phyloP scores from a whole-genome alignment of 2,888 invertebrate species.

The Tubiluchus corallicola region DNA sequence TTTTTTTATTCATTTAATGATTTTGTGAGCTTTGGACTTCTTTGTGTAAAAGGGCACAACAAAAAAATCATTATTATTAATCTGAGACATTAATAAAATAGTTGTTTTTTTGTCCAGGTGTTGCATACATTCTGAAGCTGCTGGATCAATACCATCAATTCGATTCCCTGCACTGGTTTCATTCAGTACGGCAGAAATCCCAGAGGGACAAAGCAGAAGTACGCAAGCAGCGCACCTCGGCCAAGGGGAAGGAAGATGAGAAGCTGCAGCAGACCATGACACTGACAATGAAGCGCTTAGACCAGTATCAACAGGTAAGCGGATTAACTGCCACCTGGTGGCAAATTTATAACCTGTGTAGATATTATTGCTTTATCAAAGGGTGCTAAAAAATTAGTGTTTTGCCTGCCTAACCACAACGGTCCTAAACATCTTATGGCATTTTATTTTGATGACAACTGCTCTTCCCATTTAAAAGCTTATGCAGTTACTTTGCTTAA shows the following conservation, averaged over 20 bases:
- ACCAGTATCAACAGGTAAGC: constrained; percentile 41
- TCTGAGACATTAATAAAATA: no score
- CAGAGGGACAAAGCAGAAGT: constrained; percentile 36
- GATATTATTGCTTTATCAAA: no score
- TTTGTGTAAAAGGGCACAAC: no score
- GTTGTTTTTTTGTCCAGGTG: constrained; percentile 29
- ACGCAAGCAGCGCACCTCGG: constrained; percentile 26
- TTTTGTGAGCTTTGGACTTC: no score
- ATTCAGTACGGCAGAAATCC: constrained; percentile 58
- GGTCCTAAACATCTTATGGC: no score
- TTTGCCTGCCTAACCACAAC: no score
- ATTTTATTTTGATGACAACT: neutral
- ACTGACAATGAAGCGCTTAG: constrained; percentile 65
- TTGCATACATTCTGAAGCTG: constrained; percentile 76
- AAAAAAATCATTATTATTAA: no score
- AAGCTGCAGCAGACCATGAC: constrained; percentile 82
- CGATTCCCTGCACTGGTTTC: constrained; percentile 87
- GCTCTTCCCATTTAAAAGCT: neutral
- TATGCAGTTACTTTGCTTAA: no score
- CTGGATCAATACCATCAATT: constrained; percentile 67
- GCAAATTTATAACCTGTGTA: no score
- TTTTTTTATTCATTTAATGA: no score
- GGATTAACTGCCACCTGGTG: no score
- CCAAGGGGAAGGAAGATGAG: constrained; percentile 40
- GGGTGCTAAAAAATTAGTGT: no score